Conservation (phyloP, 2,888 invertebrate genomes). For the Xanthorhoe designata region DNA sequence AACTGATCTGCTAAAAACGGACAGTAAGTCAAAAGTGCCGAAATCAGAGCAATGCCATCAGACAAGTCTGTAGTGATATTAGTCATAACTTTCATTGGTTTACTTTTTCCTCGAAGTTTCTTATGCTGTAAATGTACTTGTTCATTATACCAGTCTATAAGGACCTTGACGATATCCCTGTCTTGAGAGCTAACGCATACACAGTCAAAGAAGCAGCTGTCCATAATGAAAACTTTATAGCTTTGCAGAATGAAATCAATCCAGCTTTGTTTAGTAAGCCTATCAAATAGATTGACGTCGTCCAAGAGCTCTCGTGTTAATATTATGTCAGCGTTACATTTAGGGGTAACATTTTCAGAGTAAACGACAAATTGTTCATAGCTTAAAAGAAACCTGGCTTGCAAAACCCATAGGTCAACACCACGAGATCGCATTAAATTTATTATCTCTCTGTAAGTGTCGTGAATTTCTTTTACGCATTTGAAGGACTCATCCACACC, state of each 20-base stretch:
- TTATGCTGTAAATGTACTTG: conserved; percentile 62
- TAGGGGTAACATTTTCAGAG: conserved; percentile 62
- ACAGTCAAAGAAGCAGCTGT: conserved; percentile 78
- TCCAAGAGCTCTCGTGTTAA: conserved; percentile 59
- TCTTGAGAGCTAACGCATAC: conserved; percentile 67
- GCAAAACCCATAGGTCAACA: conserved; percentile 65
- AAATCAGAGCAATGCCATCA: conserved; percentile 84
- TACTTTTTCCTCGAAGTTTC: conserved; percentile 53
- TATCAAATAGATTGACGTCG: conserved; percentile 61
- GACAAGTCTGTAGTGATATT: conserved; percentile 82
- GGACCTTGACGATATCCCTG: conserved; percentile 66
- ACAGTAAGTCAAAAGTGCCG: conserved; percentile 84
- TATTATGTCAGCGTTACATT: conserved; percentile 67
- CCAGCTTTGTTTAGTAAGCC: conserved; percentile 84
- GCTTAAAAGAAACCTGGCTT: conserved; percentile 72
- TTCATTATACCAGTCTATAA: conserved; percentile 71
- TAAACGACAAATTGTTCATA: conserved; percentile 72
- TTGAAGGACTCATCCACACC: conserved; percentile 67
- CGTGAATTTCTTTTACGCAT: conserved; percentile 71
- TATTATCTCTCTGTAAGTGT: conserved; percentile 72
- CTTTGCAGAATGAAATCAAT: conserved; percentile 87
- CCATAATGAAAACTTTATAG: conserved; percentile 85
- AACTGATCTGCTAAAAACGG: conserved; percentile 82
- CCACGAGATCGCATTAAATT: conserved; percentile 68
- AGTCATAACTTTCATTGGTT: conserved; percentile 59